Evolutionary conservation across 2,888 invertebrate genomes (phyloP), one percentile per base, ranked within the genome.

Genomic region (Unio pictorum): DNA sequence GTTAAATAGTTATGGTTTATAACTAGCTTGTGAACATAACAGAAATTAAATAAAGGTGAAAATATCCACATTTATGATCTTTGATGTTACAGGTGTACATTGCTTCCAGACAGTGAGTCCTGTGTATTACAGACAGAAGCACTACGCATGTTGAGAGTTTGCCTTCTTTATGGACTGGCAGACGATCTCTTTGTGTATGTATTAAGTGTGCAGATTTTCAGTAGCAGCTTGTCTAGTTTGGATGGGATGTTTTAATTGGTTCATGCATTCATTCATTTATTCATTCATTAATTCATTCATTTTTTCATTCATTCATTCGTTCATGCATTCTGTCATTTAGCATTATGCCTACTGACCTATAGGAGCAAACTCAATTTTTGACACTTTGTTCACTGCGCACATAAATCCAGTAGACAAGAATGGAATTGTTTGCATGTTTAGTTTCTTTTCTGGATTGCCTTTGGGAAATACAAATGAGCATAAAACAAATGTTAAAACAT

Each of bases 11-110:
- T 34, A 45, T 11, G 11, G 45, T 45, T 45, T 45, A 45, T 45
- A 45, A 45, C 8, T 45, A 11, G 11, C 11, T 45, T 45, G 45
- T 45, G 45, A 45, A 45, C 8, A 11, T 45, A 45, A 45, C 11
- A 45, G 45, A 45, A 45, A 34, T 34, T 34, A 34, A 34, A 45
- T 45, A 45, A 45, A 45, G 45, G 11, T 45, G 45, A 45, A 45
- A 34, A 67, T 91, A 92, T 78, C 91, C 92, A 30, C 83, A 94
- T 64, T 93, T 63, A 1, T 18, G 18, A 5, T 30, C 45, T 45
- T 11, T 28, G 28, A 28, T 61, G 15, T 75, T 75, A 64, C 62
- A 91, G 91, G 68, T 87, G 86, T 74, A 75, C 92, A 77, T 78
- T 89, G 84, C 74, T 90, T 82, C 86, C 88, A 1, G 66, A 76